phyloP scores from a whole-genome alignment of 2,797 vertebrate genomes.

The Lithobates sylvaticus region DNA sequence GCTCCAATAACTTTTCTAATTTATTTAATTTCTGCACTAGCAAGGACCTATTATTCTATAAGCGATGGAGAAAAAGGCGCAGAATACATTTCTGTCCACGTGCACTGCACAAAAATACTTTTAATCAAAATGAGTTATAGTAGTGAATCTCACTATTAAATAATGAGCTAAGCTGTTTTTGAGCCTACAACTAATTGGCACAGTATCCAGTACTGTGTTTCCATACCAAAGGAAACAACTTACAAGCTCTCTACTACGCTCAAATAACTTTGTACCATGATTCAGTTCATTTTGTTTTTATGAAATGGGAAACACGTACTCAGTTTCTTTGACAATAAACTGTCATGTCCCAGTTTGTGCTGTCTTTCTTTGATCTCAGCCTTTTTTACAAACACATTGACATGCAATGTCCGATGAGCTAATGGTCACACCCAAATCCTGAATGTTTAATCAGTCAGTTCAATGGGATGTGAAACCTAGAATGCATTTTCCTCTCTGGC shows the following conservation, averaged over 20 bases:
- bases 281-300: slow-evolving; percentile 23
- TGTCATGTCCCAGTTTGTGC: background rate
- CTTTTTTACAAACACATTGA: slow-evolving; percentile 36
- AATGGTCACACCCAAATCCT: slow-evolving; percentile 54
- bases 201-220: slow-evolving; percentile 6
- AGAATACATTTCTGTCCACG: background rate
- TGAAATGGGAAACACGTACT: slow-evolving; percentile 26
- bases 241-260: slow-evolving; percentile 25
- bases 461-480: slow-evolving; percentile 36
- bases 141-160: slow-evolving; percentile 5
- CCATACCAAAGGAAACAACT: slow-evolving; percentile 19
- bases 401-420: slow-evolving; percentile 42
- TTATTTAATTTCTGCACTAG: no score
- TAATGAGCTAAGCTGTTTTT: slow-evolving; percentile 8
- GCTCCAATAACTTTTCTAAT: no score
- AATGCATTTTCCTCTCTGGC: slow-evolving; percentile 38
- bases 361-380: slow-evolving; percentile 41
- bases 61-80: background rate
- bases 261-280: slow-evolving; percentile 26
- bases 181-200: slow-evolving; percentile 10
- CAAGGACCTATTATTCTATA: no score
- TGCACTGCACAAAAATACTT: background rate
- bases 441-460: slow-evolving; percentile 49
- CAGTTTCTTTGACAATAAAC: slow-evolving; percentile 31
- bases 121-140: slow-evolving; percentile 7